Conservation (phyloP, 2,113 vertebrate species). For the Archocentrus centrarchus region DNA sequence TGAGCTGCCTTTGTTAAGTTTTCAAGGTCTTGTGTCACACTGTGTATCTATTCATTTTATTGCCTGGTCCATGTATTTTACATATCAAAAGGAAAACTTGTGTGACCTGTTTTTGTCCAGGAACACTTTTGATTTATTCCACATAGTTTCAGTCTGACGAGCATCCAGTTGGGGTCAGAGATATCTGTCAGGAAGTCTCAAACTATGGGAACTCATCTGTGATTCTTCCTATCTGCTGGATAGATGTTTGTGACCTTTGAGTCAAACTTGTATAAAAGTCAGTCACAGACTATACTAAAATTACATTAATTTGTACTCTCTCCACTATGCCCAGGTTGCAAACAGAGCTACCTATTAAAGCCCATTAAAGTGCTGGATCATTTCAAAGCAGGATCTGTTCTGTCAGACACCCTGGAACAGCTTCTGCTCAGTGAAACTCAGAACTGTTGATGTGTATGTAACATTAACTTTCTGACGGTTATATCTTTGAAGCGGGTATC, state of each 20-base stretch:
- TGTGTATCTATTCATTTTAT: not conserved
- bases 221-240: not conserved
- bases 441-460: not conserved
- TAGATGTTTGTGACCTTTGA: not conserved
- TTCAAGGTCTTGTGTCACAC: not conserved
- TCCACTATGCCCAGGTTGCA: not conserved
- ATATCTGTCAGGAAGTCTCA: not conserved
- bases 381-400: not conserved
- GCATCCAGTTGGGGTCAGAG: not conserved
- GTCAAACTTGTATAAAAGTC: not conserved
- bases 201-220: not conserved
- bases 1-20: not conserved
- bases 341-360: not conserved
- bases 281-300: not conserved
- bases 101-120: not conserved
- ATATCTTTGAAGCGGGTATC: not conserved
- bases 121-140: slow-evolving; percentile 1
- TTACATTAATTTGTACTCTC: not conserved
- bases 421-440: not conserved
- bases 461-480: not conserved
- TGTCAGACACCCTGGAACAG: not conserved
- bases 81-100: slow-evolving; percentile 1
- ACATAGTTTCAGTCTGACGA: not conserved
- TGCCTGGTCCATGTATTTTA: not conserved
- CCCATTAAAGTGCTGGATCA: not conserved